Base-by-base conservation (phyloP, 2,797 vertebrate species). In the Chromobotia macracanthus region DNA sequence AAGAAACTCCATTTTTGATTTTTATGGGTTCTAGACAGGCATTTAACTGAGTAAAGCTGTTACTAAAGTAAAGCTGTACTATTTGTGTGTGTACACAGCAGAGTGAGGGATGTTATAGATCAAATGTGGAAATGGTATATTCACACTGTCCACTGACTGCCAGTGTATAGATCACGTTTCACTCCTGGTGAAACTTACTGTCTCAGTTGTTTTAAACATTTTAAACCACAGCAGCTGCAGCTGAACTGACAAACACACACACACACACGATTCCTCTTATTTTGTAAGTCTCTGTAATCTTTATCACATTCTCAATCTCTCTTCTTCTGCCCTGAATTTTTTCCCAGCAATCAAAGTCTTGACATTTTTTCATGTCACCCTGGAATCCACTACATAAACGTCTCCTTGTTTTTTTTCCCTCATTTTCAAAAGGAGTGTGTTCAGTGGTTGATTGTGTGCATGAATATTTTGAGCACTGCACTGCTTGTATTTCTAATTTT, bases 141-240 rank as follows among this genome's bases (percentile, higher is more conserved):
- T 91, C 89, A 87, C 90, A 88, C 89, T 84, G 88, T 89, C 88
- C 88, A 85, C 86, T 73, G 87, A 91, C 90, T 89, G 89, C 89
- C 90, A 91, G 86, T 87, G 88, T 90, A 85, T 85, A 87, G 90
- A 87, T 91, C 89, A 86, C 86, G 88, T 92, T 92, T 91, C 91
- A 89, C 87, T 89, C 81, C 79, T 83, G 48, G 75, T 86, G 87
- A 87, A 88, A 88, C 83, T 53, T 77, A 12, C 78, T 73, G 72
- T 77, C 84, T 83, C 75, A 82, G 80, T 86, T 80, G 82, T 86
- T 84, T 84, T 82, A 84, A 86, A 86, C 80, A 86, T 84, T 82
- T 84, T 76, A 86, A 84, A 84, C 70, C 25, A 46, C 53, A 82
- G 79, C 75, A 82, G 86, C 84, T 80, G 82, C 83, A 78, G 67